These are phyloP conservation scores for Cygnus atratus DNA, from an alignment of 2,113 vertebrate genomes.

Conservation along the genomic window DNA sequence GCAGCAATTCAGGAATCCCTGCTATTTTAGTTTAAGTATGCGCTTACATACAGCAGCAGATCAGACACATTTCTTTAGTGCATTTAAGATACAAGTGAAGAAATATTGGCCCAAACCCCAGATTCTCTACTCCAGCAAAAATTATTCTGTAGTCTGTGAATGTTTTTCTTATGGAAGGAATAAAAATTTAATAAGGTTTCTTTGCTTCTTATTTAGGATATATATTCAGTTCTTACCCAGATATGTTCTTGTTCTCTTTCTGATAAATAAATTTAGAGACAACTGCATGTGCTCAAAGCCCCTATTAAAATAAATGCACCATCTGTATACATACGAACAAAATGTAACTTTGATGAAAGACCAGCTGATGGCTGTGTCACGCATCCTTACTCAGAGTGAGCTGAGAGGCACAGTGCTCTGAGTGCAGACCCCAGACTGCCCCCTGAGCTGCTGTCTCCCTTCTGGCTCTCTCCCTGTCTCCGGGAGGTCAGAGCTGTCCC, in stretches of 20 bases:
- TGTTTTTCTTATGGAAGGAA: slow-evolving; percentile 23
- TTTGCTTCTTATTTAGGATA: slow-evolving; percentile 1
- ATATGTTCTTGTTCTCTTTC: background rate
- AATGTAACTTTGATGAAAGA: background rate
- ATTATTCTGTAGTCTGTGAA: background rate
- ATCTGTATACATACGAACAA: background rate
- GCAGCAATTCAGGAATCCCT: background rate
- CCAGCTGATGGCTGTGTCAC: background rate
- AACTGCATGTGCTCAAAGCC: background rate
- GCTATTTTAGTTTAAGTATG: background rate
- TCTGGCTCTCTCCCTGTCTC: background rate
- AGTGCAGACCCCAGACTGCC: background rate
- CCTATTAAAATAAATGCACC: background rate
- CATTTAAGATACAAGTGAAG: background rate
- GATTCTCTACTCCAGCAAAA: background rate
- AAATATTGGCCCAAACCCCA: background rate
- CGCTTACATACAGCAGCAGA: background rate
- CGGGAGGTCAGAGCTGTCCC: background rate
- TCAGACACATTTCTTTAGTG: background rate
- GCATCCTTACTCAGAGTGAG: background rate
- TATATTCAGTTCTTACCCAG: background rate
- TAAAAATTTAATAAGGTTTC: slow-evolving; percentile 35
- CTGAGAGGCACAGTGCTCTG: background rate
- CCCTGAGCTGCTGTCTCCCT: background rate
- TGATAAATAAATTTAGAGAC: slow-evolving; percentile 11